A percentile compares a stretch with the other conserved stretches of the same genome.
phyloP scores from a whole-genome alignment of 2,888 invertebrate species.

The Xanthostigma xanthostigma region DNA sequence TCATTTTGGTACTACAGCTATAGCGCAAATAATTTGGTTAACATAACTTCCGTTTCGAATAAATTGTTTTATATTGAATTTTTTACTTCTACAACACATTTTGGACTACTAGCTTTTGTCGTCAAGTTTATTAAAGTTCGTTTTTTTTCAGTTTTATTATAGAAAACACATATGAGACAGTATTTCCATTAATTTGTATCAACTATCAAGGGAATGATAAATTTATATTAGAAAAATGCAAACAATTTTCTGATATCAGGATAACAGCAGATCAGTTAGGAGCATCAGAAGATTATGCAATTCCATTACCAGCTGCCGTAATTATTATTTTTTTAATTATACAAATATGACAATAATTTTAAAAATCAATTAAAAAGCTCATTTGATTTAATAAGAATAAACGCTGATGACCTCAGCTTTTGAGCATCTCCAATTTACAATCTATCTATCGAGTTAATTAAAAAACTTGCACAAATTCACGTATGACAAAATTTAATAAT shows the following conservation, averaged over 20 bases:
- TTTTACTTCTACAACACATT: no score
- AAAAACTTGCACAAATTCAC: no score
- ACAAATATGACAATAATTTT: slow-evolving; percentile 3
- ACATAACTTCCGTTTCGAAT: neutral
- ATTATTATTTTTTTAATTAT: slow-evolving; percentile 7
- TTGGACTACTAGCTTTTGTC: no score
- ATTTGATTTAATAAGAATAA: no score
- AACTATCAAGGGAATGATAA: slow-evolving; percentile 22
- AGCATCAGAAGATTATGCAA: slow-evolving; percentile 24
- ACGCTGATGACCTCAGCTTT: no score
- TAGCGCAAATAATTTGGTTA: neutral
- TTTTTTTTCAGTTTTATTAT: slow-evolving; percentile 15
- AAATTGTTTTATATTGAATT: neutral
- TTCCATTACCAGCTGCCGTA: slow-evolving; percentile 29
- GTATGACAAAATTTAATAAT: no score
- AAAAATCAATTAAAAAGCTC: no score
- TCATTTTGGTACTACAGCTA: no score
- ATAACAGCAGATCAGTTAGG: slow-evolving; percentile 28
- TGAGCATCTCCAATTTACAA: no score
- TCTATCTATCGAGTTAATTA: no score
- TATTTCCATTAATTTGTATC: slow-evolving; percentile 23
- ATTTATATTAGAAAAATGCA: slow-evolving; percentile 23
- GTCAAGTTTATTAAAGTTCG: neutral
- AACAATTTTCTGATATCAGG: slow-evolving; percentile 21
- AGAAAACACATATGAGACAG: slow-evolving; percentile 22